Percentiles rank a stretch among this genome's conserved stretches.
These are phyloP conservation scores for Lithosia quadra DNA, from an alignment of 2,888 invertebrate genomes.

Conservation along the genomic window DNA sequence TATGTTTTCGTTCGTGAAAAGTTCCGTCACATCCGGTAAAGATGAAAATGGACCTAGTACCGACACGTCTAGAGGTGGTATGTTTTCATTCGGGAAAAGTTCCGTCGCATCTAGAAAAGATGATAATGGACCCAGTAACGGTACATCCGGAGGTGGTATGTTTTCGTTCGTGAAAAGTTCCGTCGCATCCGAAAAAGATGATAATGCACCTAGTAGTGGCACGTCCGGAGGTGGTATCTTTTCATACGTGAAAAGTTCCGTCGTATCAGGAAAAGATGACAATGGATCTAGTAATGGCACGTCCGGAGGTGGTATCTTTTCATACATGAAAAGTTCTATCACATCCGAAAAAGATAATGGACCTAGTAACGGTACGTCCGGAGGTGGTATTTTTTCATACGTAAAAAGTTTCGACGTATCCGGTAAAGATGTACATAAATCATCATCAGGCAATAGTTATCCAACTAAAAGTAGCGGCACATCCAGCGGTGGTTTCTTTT, in stretches of 20 bases:
- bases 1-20: no score
- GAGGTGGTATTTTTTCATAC: background rate
- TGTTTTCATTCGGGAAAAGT: background rate
- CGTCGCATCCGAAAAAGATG: background rate
- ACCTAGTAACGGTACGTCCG: background rate
- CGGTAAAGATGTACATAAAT: no score
- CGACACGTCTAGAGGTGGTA: no score
- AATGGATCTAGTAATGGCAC: background rate
- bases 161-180: no score
- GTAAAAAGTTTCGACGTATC: background rate
- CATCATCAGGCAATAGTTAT: no score
- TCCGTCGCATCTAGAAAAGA: background rate
- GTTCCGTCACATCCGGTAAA: no score
- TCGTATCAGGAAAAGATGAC: background rate
- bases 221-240: background rate
- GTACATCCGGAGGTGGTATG: no score
- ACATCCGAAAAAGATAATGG: background rate
- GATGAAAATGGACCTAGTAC: no score
- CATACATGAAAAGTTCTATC: background rate
- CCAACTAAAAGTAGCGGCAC: no score
- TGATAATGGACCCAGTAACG: no score
- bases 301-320: background rate
- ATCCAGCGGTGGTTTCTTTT: background rate
- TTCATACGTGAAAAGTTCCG: background rate
- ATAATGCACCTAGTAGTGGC: background rate